phyloP scores from a whole-genome alignment of 1,140 invertebrate genomes.

The Cydia strobilella region DNA sequence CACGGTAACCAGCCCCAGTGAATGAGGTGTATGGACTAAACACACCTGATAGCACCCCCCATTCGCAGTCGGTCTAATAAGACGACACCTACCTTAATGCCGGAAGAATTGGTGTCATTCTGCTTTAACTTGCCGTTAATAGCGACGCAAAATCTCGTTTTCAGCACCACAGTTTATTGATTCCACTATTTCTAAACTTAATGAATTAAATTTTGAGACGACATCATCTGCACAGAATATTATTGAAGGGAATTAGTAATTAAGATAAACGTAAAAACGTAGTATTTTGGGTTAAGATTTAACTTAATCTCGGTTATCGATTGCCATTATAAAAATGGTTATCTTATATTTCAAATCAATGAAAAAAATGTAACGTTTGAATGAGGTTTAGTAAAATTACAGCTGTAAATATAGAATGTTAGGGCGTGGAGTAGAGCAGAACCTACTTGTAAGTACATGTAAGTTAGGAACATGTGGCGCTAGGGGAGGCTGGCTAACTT shows the following conservation, averaged over 20 bases:
- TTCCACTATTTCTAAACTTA: slow-evolving; percentile 27
- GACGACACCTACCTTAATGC: slow-evolving; percentile 55
- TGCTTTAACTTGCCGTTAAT: slow-evolving; percentile 61
- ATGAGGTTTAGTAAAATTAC: not conserved
- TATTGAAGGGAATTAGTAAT: not conserved
- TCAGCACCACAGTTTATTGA: slow-evolving; percentile 28
- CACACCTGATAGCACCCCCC: slow-evolving; percentile 38
- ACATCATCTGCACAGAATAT: not conserved
- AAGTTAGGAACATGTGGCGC: slow-evolving; percentile 24
- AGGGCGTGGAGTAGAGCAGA: not conserved
- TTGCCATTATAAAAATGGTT: slow-evolving; percentile 5
- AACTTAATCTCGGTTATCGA: slow-evolving; percentile 20
- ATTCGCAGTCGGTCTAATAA: slow-evolving; percentile 32
- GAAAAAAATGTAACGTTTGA: not conserved
- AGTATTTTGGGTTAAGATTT: not conserved
- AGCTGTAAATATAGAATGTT: not conserved
- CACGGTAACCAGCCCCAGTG: slow-evolving; percentile 63
- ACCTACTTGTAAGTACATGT: slow-evolving; percentile 20
- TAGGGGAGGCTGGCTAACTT: slow-evolving; percentile 16
- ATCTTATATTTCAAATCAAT: slow-evolving; percentile 4
- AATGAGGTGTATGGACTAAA: slow-evolving; percentile 63
- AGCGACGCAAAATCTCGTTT: slow-evolving; percentile 62
- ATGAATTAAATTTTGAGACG: slow-evolving; percentile 4
- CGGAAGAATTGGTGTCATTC: slow-evolving; percentile 70
- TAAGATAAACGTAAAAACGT: not conserved